Evolutionary conservation across 2,888 invertebrate species (phyloP), one percentile per base, ranked within the genome.

Genomic region (Belgica antarctica): DNA sequence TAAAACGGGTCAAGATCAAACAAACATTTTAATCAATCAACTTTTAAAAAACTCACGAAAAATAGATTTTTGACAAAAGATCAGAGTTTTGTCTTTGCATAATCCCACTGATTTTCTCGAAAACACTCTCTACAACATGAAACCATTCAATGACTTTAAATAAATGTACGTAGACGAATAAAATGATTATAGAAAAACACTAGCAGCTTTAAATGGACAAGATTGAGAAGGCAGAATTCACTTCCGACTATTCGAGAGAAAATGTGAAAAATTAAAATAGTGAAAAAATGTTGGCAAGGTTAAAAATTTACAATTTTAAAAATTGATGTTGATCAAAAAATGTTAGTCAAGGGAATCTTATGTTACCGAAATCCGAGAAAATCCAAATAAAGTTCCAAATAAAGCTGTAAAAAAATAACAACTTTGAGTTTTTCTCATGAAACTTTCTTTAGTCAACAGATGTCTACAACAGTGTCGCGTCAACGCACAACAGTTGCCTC

Each of bases 281-380:
- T 41, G 41, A 41, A 12, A 5, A 52, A 52, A 52, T 52, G n/a
- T n/a, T n/a, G n/a, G n/a, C 52, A 47, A 47, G 65, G 65, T 66
- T 66, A 46, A 66, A 34, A 66, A 27, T 66, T 66, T 57, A 68
- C 52, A 68, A 68, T 68, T 68, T 68, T 68, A 68, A 65, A 47
- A 41, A 27, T 59, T 19, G 59, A 59, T 59, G 59, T 59, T 59
- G 27, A 52, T 52, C 17, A 52, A 22, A 52, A 52, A 52, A 52
- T 52, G 22, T 22, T 52, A 52, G 52, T 17, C 19, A 22, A 52
- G 52, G 3, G 8, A 19, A 52, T 52, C 10, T 61, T 25, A 61
- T 61, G 25, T 27, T 25, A 61, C 10, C 27, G 22, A 19, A 19
- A 52, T 52, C 52, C 52, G n/a, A 52, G 52, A 52, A 19, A 12